Percentiles rank a stretch among this genome's conserved stretches.
Conservation (phyloP, 1,140 invertebrate species). For the Odontomachus brunneus region DNA sequence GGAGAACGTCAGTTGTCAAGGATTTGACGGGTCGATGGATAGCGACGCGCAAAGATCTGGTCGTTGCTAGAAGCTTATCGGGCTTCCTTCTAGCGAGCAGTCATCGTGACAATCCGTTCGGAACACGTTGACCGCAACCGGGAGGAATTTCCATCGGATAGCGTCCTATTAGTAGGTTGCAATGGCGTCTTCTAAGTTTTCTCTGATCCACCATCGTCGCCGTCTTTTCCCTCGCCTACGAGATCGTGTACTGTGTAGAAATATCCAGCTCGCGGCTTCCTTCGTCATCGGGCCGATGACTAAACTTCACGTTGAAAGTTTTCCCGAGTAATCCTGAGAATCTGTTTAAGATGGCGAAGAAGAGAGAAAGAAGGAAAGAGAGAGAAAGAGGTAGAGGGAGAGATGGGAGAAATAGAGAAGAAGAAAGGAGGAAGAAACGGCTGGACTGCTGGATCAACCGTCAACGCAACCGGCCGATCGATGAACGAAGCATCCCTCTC, state of each 20-base stretch:
- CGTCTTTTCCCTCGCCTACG: not conserved
- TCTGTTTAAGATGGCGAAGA: constrained; percentile 62
- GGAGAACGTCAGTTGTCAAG: no score
- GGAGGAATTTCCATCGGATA: not conserved
- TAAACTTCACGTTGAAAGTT: constrained; percentile 24
- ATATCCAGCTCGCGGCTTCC: constrained; percentile 23
- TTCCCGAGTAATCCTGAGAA: constrained; percentile 60
- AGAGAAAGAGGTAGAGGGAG: not conserved
- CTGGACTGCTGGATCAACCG: not conserved
- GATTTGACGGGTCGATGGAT: not conserved
- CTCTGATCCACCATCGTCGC: not conserved
- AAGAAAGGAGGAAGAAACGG: not conserved
- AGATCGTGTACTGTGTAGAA: not conserved
- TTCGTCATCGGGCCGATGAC: not conserved
- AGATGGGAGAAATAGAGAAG: not conserved
- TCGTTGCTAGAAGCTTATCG: not conserved
- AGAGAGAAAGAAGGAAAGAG: constrained; percentile 20
- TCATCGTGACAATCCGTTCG: not conserved
- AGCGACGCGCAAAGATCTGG: not conserved
- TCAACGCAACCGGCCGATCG: constrained; percentile 5
- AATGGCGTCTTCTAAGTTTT: not conserved
- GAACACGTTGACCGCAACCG: not conserved
- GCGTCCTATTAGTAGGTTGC: constrained; percentile 18
- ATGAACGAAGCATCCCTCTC: not conserved
- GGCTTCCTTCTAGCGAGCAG: not conserved